phyloP scores from a whole-genome alignment of 2,113 vertebrate species.

The Chionis minor region DNA sequence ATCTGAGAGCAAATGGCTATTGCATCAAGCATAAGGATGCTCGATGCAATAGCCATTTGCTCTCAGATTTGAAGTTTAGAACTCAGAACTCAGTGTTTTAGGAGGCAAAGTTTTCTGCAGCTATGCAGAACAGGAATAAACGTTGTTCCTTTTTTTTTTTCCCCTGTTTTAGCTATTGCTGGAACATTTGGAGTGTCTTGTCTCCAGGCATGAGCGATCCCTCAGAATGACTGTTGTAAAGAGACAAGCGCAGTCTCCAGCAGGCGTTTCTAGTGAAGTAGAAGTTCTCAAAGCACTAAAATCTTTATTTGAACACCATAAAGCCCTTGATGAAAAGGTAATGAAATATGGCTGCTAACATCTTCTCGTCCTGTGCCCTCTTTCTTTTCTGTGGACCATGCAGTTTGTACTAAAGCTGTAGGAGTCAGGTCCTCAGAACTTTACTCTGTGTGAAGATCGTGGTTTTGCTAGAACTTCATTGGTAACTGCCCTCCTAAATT shows the following conservation, averaged over 20 bases:
- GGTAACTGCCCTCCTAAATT: not conserved
- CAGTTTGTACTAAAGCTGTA: not conserved
- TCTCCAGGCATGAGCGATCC: constrained; percentile 93
- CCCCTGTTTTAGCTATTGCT: constrained; percentile 85
- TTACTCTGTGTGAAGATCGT: not conserved
- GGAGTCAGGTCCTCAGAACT: not conserved
- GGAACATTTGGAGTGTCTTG: constrained; percentile 95
- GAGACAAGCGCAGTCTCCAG: constrained; percentile 93
- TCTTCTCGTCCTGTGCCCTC: not conserved
- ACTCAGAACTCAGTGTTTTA: not conserved
- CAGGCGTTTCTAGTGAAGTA: constrained; percentile 96
- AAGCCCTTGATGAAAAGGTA: constrained; percentile 98
- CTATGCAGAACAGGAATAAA: not conserved
- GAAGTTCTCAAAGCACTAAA: constrained; percentile 98
- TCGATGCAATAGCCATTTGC: not conserved
- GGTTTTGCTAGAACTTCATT: not conserved
- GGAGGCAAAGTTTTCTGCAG: not conserved
- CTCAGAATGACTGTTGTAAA: constrained; percentile 98
- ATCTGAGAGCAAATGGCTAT: no score
- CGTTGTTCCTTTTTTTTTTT: not conserved
- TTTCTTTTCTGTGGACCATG: not conserved
- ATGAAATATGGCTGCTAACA: not conserved
- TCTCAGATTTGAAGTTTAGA: not conserved
- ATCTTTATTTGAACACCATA: constrained; percentile 97
- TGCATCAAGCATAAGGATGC: no score